phyloP scores from a whole-genome alignment of 2,888 invertebrate species.

The Morpho achilles region DNA sequence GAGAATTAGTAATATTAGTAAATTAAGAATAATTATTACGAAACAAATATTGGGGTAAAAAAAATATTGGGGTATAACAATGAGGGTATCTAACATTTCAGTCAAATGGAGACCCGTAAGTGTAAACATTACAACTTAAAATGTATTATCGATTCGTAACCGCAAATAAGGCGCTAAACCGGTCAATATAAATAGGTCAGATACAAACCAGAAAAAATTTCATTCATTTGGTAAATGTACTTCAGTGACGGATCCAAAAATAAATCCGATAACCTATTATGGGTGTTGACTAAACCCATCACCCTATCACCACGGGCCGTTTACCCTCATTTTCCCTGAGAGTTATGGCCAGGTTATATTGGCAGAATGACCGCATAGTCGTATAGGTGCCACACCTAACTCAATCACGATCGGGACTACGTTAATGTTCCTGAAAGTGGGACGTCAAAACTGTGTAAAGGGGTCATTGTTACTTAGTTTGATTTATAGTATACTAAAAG shows the following conservation, averaged over 20 bases:
- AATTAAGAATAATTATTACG: no score
- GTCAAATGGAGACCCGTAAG: not conserved
- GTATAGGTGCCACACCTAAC: slow-evolving; percentile 60
- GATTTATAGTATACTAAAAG: slow-evolving; percentile 4
- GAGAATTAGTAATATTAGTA: no score
- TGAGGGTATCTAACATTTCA: no score
- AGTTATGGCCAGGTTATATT: slow-evolving; percentile 43
- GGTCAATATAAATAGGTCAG: slow-evolving; percentile 10
- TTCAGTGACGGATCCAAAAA: slow-evolving; percentile 30
- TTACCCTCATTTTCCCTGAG: slow-evolving; percentile 19
- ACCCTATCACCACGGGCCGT: slow-evolving; percentile 36
- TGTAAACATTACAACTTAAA: not conserved
- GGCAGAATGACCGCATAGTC: slow-evolving; percentile 48
- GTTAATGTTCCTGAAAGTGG: slow-evolving; percentile 65
- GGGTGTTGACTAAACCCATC: slow-evolving; percentile 40
- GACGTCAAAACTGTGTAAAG: slow-evolving; percentile 47
- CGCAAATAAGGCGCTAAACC: slow-evolving; percentile 6
- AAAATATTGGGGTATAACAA: no score
- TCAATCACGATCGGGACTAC: slow-evolving; percentile 55
- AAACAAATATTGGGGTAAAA: no score
- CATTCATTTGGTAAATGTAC: slow-evolving; percentile 23
- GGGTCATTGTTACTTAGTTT: slow-evolving; percentile 28
- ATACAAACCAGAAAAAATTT: slow-evolving; percentile 6
- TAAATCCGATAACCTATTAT: slow-evolving; percentile 28
- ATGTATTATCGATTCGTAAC: slow-evolving; percentile 9